Evolutionary conservation across 2,888 invertebrate genomes (phyloP).

Genomic region (Pseudanteris insignis): DNA sequence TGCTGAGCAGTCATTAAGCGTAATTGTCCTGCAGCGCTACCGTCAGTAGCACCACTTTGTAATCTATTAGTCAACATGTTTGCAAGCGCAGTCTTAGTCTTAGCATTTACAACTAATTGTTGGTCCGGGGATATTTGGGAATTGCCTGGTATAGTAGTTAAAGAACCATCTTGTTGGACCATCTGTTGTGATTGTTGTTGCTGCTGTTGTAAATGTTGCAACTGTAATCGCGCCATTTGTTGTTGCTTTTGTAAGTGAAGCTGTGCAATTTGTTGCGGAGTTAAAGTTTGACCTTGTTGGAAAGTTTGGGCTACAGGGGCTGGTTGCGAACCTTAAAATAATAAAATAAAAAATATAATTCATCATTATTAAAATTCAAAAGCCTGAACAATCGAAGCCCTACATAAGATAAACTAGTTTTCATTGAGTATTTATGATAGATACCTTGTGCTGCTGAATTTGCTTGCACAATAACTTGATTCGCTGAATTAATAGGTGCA

Average conservation of each 20-base stretch:
- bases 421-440: too few relatives aligned
- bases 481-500: slow-evolving; percentile 60
- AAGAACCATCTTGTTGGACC: slow-evolving; percentile 53
- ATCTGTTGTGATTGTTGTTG: slow-evolving; percentile 73
- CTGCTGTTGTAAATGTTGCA: slow-evolving; percentile 67
- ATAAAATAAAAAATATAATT: slow-evolving; percentile 20
- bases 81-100: slow-evolving; percentile 94
- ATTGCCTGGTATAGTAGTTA: slow-evolving; percentile 57
- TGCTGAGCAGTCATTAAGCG: slow-evolving; percentile 88
- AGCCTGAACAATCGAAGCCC: too few relatives aligned
- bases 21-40: slow-evolving; percentile 68
- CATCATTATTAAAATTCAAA: too few relatives aligned
- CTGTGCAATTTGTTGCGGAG: slow-evolving; percentile 67
- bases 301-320: slow-evolving; percentile 55
- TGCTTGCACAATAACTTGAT: slow-evolving; percentile 56
- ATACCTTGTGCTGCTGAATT: slow-evolving; percentile 52
- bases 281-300: slow-evolving; percentile 62
- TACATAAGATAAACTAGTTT: too few relatives aligned
- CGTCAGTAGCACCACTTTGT: slow-evolving; percentile 69
- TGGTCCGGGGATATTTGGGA: slow-evolving; percentile 65
- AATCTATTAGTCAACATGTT: slow-evolving; percentile 90
- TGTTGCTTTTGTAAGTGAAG: slow-evolving; percentile 67
- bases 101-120: slow-evolving; percentile 78
- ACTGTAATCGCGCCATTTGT: slow-evolving; percentile 69
- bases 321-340: slow-evolving; percentile 52